phyloP scores from a whole-genome alignment of 2,888 invertebrate genomes.

The Oxytorus armatus region DNA sequence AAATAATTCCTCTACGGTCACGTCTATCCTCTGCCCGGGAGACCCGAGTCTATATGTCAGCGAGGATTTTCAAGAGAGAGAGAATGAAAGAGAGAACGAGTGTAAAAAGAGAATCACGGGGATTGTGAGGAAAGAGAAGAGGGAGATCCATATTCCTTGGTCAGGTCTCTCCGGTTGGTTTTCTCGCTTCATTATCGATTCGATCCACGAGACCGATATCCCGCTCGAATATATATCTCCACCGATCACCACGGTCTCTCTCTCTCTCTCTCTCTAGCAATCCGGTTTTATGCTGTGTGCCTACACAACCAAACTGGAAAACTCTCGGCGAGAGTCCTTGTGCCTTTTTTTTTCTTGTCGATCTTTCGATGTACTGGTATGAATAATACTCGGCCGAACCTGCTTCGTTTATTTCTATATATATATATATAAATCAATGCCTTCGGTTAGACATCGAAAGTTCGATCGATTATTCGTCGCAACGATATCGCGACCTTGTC shows the following conservation, averaged over 20 bases:
- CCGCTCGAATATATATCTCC: constrained; percentile 9
- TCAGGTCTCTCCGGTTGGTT: constrained; percentile 7
- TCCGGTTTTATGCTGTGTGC: constrained; percentile 26
- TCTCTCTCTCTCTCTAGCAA: not conserved
- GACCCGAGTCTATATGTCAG: constrained; percentile 32
- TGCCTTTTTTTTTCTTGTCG: constrained; percentile 12
- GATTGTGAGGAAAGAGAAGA: too few species aligned
- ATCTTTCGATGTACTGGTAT: not conserved
- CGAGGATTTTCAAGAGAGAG: not conserved
- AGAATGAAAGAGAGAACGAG: not conserved
- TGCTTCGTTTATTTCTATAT: constrained; percentile 6
- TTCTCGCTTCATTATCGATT: constrained; percentile 53
- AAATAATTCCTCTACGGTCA: not conserved
- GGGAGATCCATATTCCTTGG: constrained; percentile 7
- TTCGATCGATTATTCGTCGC: constrained; percentile 37
- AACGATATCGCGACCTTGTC: constrained; percentile 31
- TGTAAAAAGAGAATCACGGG: constrained; percentile 12
- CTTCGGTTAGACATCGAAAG: constrained; percentile 23
- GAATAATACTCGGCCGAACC: constrained; percentile 19
- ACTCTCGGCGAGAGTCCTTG: constrained; percentile 28
- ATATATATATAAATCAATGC: constrained; percentile 7
- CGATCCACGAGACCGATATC: constrained; percentile 50
- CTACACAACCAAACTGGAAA: constrained; percentile 7
- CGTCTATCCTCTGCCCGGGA: not conserved
- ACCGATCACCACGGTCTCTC: constrained; percentile 2